Conservation (phyloP, 2,888 invertebrate species). For the Exocentrus adspersus region DNA sequence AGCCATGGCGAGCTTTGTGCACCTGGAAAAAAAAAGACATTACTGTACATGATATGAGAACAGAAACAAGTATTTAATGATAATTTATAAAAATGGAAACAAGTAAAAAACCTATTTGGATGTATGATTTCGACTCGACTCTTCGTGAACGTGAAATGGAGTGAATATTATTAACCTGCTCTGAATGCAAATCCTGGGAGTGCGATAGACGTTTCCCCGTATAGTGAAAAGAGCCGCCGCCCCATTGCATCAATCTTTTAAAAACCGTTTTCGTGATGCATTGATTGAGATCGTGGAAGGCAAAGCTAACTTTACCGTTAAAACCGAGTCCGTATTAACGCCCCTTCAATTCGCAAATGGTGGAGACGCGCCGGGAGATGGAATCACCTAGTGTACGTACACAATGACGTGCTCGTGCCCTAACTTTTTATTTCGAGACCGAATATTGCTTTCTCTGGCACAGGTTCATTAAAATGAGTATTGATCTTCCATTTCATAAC, state of each 20-base stretch:
- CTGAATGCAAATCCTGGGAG: slow-evolving; percentile 36
- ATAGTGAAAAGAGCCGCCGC: slow-evolving; percentile 30
- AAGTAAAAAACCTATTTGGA: too few species aligned
- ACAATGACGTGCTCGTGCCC: not conserved
- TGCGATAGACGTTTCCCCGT: slow-evolving; percentile 30
- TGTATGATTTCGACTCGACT: too few species aligned
- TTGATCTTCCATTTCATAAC: too few species aligned
- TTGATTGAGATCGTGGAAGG: slow-evolving; percentile 44
- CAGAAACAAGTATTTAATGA: too few species aligned
- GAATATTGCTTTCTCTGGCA: not conserved
- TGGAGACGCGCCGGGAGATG: slow-evolving; percentile 39
- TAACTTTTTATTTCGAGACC: not conserved
- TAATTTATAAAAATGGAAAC: too few species aligned
- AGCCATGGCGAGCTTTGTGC: slow-evolving; percentile 47
- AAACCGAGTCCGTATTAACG: slow-evolving; percentile 37
- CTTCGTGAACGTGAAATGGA: slow-evolving; percentile 39
- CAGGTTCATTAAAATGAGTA: not conserved
- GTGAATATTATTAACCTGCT: slow-evolving; percentile 40
- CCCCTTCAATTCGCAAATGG: slow-evolving; percentile 42
- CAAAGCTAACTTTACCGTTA: slow-evolving; percentile 40
- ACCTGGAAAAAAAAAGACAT: slow-evolving; percentile 43
- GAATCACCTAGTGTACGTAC: slow-evolving; percentile 32
- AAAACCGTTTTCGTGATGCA: slow-evolving; percentile 44
- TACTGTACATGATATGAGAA: too few species aligned
- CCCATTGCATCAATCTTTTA: slow-evolving; percentile 44